Evolutionary conservation across 2,888 invertebrate genomes (phyloP).

Genomic region (Caenorhabditis imperialis): DNA sequence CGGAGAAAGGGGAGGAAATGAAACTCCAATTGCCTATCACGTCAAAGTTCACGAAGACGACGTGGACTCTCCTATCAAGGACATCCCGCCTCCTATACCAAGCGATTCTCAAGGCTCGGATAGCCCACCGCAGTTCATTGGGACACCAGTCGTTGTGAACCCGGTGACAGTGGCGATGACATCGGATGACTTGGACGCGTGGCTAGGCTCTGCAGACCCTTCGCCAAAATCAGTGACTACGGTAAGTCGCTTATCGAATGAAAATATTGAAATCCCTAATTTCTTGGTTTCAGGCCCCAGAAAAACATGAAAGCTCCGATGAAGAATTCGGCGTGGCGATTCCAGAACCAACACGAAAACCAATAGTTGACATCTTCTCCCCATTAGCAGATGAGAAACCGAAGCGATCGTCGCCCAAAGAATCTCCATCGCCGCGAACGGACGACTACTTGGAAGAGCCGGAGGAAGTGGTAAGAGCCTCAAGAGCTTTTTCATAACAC

Average conservation of each 20-base stretch:
- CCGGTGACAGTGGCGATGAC: constrained; percentile 19
- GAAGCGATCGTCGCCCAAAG: no score
- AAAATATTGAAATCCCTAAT: no score
- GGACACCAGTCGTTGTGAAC: neutral
- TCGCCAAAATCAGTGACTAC: constrained; percentile 22
- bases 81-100: constrained; percentile 1
- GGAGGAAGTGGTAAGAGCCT: constrained; percentile 4
- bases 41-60: constrained; percentile 41
- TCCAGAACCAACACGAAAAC: constrained; percentile 7
- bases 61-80: constrained; percentile 39
- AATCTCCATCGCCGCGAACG: neutral
- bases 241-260: constrained; percentile 12
- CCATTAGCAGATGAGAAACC: neutral
- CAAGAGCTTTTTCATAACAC: neutral
- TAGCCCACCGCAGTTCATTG: neutral
- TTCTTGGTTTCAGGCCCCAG: neutral
- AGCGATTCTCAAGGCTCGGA: neutral
- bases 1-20: constrained; percentile 23
- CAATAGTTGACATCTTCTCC: constrained; percentile 28
- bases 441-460: constrained; percentile 5
- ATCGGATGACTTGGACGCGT: constrained; percentile 50
- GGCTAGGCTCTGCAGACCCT: constrained; percentile 42
- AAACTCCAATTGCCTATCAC: constrained; percentile 49
- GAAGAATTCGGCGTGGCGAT: constrained; percentile 49
- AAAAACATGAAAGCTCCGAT: constrained; percentile 38